phyloP scores from a whole-genome alignment of 2,113 vertebrate genomes.

The Machaerirhynchus nigripectus region DNA sequence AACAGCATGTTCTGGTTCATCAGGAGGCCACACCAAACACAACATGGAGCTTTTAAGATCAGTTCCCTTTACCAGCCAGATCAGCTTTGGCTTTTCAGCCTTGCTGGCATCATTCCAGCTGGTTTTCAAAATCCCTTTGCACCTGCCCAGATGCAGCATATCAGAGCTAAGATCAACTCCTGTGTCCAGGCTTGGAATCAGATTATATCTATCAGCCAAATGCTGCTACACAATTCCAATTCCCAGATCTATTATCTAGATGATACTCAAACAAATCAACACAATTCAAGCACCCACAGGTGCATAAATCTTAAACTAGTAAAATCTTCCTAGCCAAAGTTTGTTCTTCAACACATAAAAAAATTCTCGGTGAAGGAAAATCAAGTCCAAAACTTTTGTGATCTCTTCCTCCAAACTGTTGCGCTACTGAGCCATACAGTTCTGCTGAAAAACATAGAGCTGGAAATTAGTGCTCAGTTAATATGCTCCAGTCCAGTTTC shows the following conservation, averaged over 20 bases:
- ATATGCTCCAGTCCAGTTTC: neutral
- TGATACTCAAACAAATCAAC: neutral
- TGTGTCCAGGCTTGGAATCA: neutral
- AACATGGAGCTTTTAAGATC: neutral
- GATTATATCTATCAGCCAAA: neutral
- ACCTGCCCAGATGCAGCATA: neutral
- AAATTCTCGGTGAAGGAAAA: neutral
- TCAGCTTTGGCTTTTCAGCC: neutral
- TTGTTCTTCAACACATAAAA: neutral
- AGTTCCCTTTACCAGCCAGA: neutral
- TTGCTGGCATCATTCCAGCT: neutral
- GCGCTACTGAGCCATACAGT: fast-evolving
- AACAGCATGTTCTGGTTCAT: neutral
- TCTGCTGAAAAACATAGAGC: neutral
- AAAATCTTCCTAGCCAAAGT: neutral
- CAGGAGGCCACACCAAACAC: neutral
- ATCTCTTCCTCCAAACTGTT: neutral
- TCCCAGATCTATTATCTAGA: neutral
- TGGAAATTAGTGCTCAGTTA: neutral
- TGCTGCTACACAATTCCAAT: neutral
- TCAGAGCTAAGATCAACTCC: neutral
- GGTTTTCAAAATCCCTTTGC: neutral
- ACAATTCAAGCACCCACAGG: neutral
- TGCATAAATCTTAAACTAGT: neutral
- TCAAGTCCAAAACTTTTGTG: neutral